A percentile compares a stretch with the other conserved stretches of the same genome.
Conservation (phyloP, 2,113 vertebrate genomes). For the Pteronura brasiliensis region DNA sequence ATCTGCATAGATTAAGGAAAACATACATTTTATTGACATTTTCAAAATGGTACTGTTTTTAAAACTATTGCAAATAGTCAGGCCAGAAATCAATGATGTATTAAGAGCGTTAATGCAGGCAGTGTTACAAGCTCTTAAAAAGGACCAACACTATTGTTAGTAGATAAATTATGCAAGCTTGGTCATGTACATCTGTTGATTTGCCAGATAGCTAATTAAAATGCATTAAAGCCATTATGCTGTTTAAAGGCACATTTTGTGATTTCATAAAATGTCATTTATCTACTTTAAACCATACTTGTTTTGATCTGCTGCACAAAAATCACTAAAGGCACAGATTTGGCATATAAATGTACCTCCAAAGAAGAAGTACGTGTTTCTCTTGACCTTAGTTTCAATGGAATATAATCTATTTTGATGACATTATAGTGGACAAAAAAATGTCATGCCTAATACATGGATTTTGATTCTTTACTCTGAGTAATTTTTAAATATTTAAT, state of each 20-base stretch:
- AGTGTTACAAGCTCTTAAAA: slow-evolving; percentile 64
- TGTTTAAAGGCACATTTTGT: slow-evolving; percentile 76
- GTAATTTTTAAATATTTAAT: background rate
- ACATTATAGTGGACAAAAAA: background rate
- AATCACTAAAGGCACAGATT: slow-evolving; percentile 31
- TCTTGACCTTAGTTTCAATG: slow-evolving; percentile 19
- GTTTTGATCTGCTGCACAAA: slow-evolving; percentile 64
- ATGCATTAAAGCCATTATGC: slow-evolving; percentile 74
- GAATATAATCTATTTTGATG: background rate
- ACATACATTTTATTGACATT: slow-evolving; percentile 35
- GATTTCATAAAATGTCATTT: slow-evolving; percentile 79
- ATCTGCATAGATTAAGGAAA: slow-evolving; percentile 8
- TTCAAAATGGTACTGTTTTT: slow-evolving; percentile 53
- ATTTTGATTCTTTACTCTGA: background rate
- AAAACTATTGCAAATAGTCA: slow-evolving; percentile 50
- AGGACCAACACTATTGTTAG: slow-evolving; percentile 66
- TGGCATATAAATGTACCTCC: slow-evolving; percentile 43
- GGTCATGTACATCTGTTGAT: slow-evolving; percentile 74
- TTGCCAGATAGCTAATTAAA: slow-evolving; percentile 80
- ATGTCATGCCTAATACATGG: background rate
- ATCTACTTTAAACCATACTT: slow-evolving; percentile 67
- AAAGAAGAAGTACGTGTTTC: background rate
- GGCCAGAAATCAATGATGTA: slow-evolving; percentile 39
- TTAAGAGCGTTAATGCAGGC: slow-evolving; percentile 54
- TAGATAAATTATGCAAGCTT: slow-evolving; percentile 77